Conservation (phyloP, 1,140 invertebrate genomes). For the Aphaenogaster rudis region DNA sequence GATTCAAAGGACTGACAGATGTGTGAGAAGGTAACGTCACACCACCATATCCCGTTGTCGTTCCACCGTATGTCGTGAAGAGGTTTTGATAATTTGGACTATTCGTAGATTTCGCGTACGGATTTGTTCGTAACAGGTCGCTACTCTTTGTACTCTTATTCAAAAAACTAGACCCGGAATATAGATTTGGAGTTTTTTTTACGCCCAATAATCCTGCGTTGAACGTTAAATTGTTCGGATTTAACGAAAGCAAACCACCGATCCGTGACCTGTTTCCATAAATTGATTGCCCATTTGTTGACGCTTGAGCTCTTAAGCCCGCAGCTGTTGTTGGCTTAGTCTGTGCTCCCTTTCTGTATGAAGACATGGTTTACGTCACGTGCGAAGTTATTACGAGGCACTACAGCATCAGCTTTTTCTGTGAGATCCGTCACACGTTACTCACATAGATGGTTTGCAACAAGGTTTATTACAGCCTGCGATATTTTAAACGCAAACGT, state of each 20-base stretch:
- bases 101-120: constrained; percentile 82
- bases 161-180: constrained; percentile 75
- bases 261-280: constrained; percentile 86
- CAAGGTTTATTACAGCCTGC: background rate
- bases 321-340: constrained; percentile 85
- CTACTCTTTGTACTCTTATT: constrained; percentile 77
- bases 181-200: constrained; percentile 80
- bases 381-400: constrained; percentile 43
- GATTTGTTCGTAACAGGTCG: constrained; percentile 80
- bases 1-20: constrained; percentile 85
- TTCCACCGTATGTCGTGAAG: constrained; percentile 89
- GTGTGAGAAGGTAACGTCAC: constrained; percentile 87
- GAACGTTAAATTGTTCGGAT: constrained; percentile 75
- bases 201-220: constrained; percentile 81
- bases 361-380: constrained; percentile 78
- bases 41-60: constrained; percentile 89
- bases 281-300: constrained; percentile 85
- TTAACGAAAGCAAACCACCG: constrained; percentile 81
- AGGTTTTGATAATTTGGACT: constrained; percentile 86
- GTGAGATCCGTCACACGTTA: constrained; percentile 23
- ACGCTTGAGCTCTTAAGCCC: constrained; percentile 85
- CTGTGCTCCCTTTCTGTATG: constrained; percentile 84
- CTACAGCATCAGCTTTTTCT: constrained; percentile 20
- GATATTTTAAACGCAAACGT: background rate
- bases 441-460: background rate